phyloP scores from a whole-genome alignment of 2,113 vertebrate species.

The Gambusia affinis region DNA sequence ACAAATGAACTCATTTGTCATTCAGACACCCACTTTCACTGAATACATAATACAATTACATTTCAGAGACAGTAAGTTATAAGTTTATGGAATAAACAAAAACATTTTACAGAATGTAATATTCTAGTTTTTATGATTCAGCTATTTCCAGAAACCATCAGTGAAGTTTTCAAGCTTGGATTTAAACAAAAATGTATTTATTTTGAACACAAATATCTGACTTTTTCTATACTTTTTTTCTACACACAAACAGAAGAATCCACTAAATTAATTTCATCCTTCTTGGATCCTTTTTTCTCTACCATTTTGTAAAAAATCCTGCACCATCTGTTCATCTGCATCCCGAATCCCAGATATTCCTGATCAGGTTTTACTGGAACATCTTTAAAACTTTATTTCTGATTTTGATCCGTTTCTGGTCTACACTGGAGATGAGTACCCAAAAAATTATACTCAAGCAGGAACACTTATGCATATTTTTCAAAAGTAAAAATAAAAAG shows the following conservation, averaged over 20 bases:
- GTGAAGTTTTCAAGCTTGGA: neutral
- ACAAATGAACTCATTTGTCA: too few species aligned
- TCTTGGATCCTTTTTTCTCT: too few species aligned
- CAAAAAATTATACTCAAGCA: too few species aligned
- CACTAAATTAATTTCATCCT: neutral
- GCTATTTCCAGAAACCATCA: neutral
- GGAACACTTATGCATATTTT: too few species aligned
- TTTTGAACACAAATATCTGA: neutral
- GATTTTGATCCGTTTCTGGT: too few species aligned
- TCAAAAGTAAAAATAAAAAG: too few species aligned
- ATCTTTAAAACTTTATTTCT: neutral
- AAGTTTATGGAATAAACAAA: too few species aligned
- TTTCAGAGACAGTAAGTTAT: too few species aligned
- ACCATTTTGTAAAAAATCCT: constrained; percentile 1
- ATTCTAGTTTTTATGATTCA: neutral
- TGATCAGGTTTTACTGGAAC: neutral
- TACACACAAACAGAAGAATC: neutral
- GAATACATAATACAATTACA: too few species aligned
- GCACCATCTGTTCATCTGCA: neutral
- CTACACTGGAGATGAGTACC: too few species aligned
- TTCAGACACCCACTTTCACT: too few species aligned
- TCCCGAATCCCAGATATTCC: neutral
- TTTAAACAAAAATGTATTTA: neutral
- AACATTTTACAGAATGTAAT: neutral
- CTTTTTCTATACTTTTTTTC: neutral